Evolutionary conservation across 2,797 vertebrate genomes (phyloP), one percentile per base, ranked within the genome.

Genomic region (Neopelma chrysocephalum): DNA sequence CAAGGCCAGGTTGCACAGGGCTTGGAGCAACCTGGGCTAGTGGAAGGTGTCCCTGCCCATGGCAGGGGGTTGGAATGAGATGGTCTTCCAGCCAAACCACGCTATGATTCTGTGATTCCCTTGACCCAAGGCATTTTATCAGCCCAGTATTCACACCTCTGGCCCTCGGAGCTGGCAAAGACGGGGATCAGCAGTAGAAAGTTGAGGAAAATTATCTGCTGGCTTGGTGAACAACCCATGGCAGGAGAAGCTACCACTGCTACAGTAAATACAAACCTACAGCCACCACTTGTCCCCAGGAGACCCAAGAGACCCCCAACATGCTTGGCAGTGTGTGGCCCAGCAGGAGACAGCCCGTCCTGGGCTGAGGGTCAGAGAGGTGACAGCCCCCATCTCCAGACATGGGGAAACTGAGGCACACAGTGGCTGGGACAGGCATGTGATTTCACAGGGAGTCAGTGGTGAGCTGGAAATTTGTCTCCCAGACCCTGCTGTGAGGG

Each of bases 241-340:
- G 58, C 75, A 82, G 64, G 47, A 88, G 31, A 32, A 89, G 61
- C 53, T n/a, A 4, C 31, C 71, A 29, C 6, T 23, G 51, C 50
- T 65, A 21, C 3, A 23, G 53, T 3, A 19, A 38, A 17, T 36
- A 11, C 36, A 40, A 56, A 19, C 40, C 13, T 22, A 22, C 64
- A 54, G 65, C 61, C 57, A 38, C 29, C 51, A 15, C 29, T 27
- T 12, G 29, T 65, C 38, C 56, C 42, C 60, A 31, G 1, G 23
- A 71, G 47, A 45, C 6, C n/a, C 0, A 1, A 38, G 16, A 2
- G 16, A 2, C 43, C 40, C 31, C 0, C 1, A 2, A 2, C 7
- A 22, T 6, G 3, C 36, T 31, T 2, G 12, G 32, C 47, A 61
- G 26, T 2, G 12, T 1, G 7, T n/a, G 66, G 45, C 65, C 22